A percentile compares a stretch with the other conserved stretches of the same genome.
Evolutionary conservation across 2,797 vertebrate genomes (phyloP).

Genomic region (Tauraco hartlaubi): DNA sequence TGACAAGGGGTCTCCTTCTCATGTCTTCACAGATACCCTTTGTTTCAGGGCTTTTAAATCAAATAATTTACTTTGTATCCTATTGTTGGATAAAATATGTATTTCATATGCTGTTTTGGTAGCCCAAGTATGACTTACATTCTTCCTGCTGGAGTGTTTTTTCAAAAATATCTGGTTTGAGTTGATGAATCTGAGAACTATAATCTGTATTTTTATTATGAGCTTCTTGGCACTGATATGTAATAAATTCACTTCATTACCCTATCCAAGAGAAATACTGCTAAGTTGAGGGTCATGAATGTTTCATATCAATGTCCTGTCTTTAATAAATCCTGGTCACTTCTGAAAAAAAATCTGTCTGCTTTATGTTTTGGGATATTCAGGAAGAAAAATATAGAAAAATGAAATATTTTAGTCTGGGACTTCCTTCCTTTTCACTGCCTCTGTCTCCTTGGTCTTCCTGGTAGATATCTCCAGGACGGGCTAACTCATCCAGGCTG

Average conservation of each 20-base stretch:
- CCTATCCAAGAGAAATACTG: conserved; percentile 64
- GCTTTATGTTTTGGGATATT: conserved; percentile 32
- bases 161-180: conserved; percentile 65
- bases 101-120: conserved; percentile 42
- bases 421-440: conserved; percentile 41
- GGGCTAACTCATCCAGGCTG: background rate
- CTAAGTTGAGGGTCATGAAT: conserved; percentile 50
- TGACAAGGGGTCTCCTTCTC: background rate
- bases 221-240: conserved; percentile 50
- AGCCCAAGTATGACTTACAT: conserved; percentile 9
- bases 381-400: conserved; percentile 20
- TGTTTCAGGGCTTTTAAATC: conserved; percentile 26
- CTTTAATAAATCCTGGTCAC: conserved; percentile 63
- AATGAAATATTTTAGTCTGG: background rate
- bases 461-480: background rate
- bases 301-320: conserved; percentile 65
- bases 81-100: conserved; percentile 40
- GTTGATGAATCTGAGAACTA: conserved; percentile 57
- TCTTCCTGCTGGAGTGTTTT: conserved; percentile 50
- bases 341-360: conserved; percentile 44
- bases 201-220: conserved; percentile 63
- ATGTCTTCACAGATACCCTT: conserved; percentile 11
- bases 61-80: background rate
- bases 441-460: conserved; percentile 5
- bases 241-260: conserved; percentile 49